Percentiles rank a stretch among this genome's conserved stretches.
phyloP scores from a whole-genome alignment of 2,888 invertebrate genomes.

The Hoplodrina ambigua region DNA sequence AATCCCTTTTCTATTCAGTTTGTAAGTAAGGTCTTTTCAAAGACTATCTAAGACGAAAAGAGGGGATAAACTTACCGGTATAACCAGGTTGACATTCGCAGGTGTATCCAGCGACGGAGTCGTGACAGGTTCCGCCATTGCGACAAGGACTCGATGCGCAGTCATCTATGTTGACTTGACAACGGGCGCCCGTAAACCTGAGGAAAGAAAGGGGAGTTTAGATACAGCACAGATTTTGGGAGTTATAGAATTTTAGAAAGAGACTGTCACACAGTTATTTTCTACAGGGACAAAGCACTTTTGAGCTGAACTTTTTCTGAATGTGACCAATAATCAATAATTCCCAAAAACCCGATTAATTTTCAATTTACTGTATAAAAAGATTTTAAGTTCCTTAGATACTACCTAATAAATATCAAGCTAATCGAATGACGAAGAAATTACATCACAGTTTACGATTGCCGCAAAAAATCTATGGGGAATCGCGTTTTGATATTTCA shows the following conservation, averaged over 20 bases:
- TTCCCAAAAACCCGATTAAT: too few relatives aligned
- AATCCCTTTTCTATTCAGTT: neutral
- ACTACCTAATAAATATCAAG: too few relatives aligned
- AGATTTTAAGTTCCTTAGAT: too few relatives aligned
- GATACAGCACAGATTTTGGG: neutral
- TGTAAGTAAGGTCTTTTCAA: neutral
- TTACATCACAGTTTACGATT: too few relatives aligned
- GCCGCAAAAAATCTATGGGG: too few relatives aligned
- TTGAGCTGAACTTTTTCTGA: too few relatives aligned
- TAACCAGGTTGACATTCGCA: constrained; percentile 97
- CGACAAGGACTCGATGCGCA: constrained; percentile 97
- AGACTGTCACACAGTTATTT: neutral
- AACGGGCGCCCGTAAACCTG: constrained; percentile 95
- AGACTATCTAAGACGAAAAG: neutral
- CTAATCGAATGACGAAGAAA: too few relatives aligned
- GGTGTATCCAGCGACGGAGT: constrained; percentile 96
- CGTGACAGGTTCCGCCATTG: constrained; percentile 96
- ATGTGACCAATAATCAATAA: too few relatives aligned
- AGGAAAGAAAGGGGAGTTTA: neutral
- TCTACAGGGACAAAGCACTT: too few relatives aligned
- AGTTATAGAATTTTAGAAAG: neutral
- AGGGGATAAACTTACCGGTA: constrained; percentile 89
- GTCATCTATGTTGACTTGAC: constrained; percentile 97
- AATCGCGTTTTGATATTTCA: too few relatives aligned
- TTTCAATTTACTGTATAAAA: too few relatives aligned